Evolutionary conservation across 2,888 invertebrate species (phyloP).

Genomic region (Diarsia brunnea): DNA sequence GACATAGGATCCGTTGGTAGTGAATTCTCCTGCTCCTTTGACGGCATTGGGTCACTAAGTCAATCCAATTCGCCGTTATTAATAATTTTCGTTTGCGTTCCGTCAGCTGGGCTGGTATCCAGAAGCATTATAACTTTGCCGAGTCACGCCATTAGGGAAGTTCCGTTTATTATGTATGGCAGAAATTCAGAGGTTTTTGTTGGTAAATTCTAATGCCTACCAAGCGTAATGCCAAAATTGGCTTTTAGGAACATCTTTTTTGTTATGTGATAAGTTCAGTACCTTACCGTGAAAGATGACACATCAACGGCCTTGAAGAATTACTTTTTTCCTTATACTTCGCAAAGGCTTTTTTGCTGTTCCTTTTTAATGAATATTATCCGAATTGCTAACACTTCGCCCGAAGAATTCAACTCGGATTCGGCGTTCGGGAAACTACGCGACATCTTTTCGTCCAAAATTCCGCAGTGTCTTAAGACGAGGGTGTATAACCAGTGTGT

Average conservation of each 20-base stretch:
- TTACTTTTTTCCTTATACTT: background rate
- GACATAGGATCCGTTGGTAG: too few species aligned
- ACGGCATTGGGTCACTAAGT: background rate
- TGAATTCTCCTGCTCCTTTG: background rate
- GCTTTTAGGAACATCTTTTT: background rate
- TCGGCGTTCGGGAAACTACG: too few species aligned
- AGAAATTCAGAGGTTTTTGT: background rate
- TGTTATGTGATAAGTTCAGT: background rate
- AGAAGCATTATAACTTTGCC: slow-evolving; percentile 1
- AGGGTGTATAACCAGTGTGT: too few species aligned
- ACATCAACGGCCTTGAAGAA: background rate
- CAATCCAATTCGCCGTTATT: slow-evolving; percentile 5
- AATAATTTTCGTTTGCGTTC: background rate
- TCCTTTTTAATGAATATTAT: background rate
- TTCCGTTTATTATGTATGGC: slow-evolving; percentile 35
- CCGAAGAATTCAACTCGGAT: too few species aligned
- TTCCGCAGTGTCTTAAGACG: too few species aligned
- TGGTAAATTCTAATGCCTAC: background rate
- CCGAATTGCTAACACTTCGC: background rate
- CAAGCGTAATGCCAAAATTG: background rate
- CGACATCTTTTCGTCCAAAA: too few species aligned
- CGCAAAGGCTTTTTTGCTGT: background rate
- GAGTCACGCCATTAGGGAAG: slow-evolving; percentile 30
- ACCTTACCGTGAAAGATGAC: background rate
- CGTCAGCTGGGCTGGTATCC: slow-evolving; percentile 3